phyloP scores from a whole-genome alignment of 2,113 vertebrate species.

The Ancistrus triradiatus region DNA sequence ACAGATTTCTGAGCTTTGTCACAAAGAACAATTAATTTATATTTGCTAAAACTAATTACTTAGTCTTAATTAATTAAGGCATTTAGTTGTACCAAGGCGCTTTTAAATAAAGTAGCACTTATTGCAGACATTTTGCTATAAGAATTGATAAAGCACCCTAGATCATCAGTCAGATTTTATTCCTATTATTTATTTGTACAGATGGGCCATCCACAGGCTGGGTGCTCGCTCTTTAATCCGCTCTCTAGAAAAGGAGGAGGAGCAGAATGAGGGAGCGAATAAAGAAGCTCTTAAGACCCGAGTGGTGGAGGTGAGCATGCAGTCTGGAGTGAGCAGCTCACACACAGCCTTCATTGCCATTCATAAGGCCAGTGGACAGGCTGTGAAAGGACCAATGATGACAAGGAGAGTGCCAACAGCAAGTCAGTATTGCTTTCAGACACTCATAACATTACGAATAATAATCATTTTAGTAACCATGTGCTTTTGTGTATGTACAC shows the following conservation, averaged over 20 bases:
- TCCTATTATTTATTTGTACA: neutral
- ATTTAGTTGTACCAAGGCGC: no score
- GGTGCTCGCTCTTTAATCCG: constrained; percentile 26
- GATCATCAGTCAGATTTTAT: no score
- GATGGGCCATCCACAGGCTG: constrained; percentile 26
- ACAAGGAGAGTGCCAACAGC: constrained; percentile 21
- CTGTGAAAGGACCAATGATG: constrained; percentile 41
- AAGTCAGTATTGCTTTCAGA: constrained; percentile 15
- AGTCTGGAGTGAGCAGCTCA: constrained; percentile 35
- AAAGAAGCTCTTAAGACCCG: neutral
- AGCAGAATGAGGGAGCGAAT: neutral
- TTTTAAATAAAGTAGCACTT: no score
- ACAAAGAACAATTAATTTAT: no score
- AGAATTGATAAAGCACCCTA: no score
- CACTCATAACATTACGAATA: no score
- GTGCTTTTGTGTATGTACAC: no score
- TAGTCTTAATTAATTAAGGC: neutral
- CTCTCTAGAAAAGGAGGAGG: constrained; percentile 20
- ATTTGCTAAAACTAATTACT: neutral
- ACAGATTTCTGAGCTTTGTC: no score
- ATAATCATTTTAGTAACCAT: no score
- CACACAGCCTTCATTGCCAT: constrained; percentile 36
- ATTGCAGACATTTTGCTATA: no score
- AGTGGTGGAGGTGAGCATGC: constrained; percentile 33
- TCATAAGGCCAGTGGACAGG: constrained; percentile 31